Evolutionary conservation across 2,113 vertebrate species (phyloP), one percentile per base, ranked within the genome.

Genomic region (Hippocampus guttulatus): DNA sequence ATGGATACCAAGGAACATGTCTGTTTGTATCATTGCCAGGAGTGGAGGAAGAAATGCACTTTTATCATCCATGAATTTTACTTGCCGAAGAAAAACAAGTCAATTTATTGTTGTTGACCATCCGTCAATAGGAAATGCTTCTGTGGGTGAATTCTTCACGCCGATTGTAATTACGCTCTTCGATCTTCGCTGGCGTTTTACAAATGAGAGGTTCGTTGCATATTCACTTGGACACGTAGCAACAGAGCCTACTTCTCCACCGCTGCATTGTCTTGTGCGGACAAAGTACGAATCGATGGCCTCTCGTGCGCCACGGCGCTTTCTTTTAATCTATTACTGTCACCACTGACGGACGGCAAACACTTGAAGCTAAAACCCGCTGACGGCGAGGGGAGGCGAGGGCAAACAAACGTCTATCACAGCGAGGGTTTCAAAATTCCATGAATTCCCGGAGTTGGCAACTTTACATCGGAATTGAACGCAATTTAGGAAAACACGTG

Each of bases 321-420:
- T 67, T 72, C 69, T 77, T 83, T 83, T 73, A 81, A 87, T 88
- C 73, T 66, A 71, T 81, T 81, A 65, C 64, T 51, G 64, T 75
- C 67, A 71, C 68, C 18, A 25, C 64, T 62, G 70, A 77, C 71
- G 70, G 64, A 79, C 73, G 82, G 72, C 73, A 78, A 77, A 76
- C 76, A 67, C 78, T 76, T 80, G 71, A 74, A 75, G 66, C 51
- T 11, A 72, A 76, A 72, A 65, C 57, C 62, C 80, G 73, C 2
- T 68, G 70, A 80, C 33, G 64, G 55, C 23, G 23, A n/a, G 33
- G 58, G 71, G 64, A 12, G 18, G 10, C 11, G 8, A 65, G 47
- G 30, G 47, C 18, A 64, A 38, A 62, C 30, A 62, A 33, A 64
- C 21, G 12, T 27, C 23, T 11, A 58, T 58, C 43, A 41, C 21